Percentiles rank a stretch among this genome's conserved stretches.
Evolutionary conservation across 2,888 invertebrate genomes (phyloP).

Genomic region (Biston stratarius): DNA sequence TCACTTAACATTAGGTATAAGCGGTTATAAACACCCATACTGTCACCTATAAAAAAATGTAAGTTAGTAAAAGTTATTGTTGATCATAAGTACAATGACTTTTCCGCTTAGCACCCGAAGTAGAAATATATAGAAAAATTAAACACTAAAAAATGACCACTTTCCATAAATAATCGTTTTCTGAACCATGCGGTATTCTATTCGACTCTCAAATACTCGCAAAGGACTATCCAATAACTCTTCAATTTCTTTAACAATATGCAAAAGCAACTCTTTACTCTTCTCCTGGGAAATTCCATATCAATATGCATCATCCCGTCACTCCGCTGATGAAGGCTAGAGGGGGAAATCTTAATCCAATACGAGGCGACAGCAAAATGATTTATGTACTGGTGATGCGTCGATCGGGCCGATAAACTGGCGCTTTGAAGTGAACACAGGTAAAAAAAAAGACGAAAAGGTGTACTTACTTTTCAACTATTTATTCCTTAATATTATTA

Average conservation of each 20-base stretch:
- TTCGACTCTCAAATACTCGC: constrained; percentile 3
- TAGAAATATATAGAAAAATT: no score
- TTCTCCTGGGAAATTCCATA: constrained; percentile 72
- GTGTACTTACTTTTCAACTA: neutral
- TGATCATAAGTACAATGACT: no score
- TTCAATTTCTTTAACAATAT: constrained; percentile 40
- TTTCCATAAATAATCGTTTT: neutral
- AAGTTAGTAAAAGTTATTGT: no score
- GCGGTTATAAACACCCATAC: no score
- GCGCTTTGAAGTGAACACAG: constrained; percentile 36
- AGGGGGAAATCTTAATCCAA: constrained; percentile 82
- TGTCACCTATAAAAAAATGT: no score
- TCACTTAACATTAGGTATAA: no score
- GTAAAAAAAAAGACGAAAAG: neutral
- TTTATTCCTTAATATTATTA: no score
- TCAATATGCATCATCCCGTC: constrained; percentile 61
- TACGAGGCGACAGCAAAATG: constrained; percentile 78
- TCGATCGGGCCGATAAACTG: constrained; percentile 65
- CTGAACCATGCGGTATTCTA: neutral
- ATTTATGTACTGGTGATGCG: constrained; percentile 72
- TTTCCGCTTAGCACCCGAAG: no score
- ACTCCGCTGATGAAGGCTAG: constrained; percentile 67
- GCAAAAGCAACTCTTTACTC: constrained; percentile 40
- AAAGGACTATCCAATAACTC: constrained; percentile 11
- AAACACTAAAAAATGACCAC: no score